phyloP scores from a whole-genome alignment of 2,113 vertebrate species.

The Dasyprocta punctata region DNA sequence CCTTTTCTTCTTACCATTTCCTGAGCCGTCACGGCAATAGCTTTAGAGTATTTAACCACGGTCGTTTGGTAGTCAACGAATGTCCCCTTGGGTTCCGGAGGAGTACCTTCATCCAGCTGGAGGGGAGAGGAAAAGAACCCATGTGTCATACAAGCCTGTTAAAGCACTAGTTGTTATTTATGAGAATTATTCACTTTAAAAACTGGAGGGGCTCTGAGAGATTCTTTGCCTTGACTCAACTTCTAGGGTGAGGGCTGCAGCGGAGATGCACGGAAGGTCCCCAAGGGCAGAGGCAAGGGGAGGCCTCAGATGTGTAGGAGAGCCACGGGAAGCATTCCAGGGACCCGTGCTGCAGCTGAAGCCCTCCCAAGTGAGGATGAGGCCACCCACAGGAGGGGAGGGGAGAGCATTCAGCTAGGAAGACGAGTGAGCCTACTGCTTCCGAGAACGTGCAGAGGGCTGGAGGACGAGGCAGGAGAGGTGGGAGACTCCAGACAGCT shows the following conservation, averaged over 20 bases:
- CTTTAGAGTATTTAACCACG: constrained; percentile 98
- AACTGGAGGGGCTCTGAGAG: background rate
- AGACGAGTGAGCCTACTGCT: background rate
- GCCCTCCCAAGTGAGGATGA: background rate
- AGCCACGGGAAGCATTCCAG: background rate
- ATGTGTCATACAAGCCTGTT: background rate
- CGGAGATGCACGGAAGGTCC: accelerated
- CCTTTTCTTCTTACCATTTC: constrained; percentile 94
- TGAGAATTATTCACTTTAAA: background rate
- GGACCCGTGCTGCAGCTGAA: background rate
- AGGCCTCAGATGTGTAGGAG: background rate
- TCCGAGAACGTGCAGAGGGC: background rate
- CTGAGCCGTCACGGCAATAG: constrained; percentile 97
- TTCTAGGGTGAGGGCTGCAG: background rate
- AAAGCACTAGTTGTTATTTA: background rate
- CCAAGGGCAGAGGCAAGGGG: background rate
- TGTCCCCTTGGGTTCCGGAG: constrained; percentile 95
- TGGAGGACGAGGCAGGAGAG: background rate
- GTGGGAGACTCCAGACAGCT: background rate
- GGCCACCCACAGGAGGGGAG: background rate
- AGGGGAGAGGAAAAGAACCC: background rate
- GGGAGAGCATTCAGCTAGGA: accelerated
- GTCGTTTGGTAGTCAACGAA: constrained; percentile 99
- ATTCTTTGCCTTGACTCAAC: background rate
- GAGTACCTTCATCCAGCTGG: constrained; percentile 97